Evolutionary conservation across 2,113 vertebrate genomes (phyloP), one percentile per base, ranked within the genome.

Genomic region (Tachysurus fulvidraco): DNA sequence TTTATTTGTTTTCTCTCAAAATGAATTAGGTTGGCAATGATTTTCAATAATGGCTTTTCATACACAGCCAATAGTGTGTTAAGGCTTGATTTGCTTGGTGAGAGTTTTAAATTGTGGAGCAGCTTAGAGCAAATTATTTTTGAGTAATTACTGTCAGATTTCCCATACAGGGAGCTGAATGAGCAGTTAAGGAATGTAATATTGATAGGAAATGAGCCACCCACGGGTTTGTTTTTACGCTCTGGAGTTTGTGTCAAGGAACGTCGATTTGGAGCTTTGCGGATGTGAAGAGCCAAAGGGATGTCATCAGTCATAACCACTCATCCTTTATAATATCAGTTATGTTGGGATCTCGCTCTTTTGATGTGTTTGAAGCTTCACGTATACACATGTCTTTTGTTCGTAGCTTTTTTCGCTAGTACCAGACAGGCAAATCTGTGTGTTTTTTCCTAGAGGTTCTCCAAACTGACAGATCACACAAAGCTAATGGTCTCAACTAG

Each of bases 381-480:
- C n/a, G n/a, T n/a, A n/a, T n/a, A n/a, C n/a, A n/a, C n/a, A n/a
- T n/a, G 25, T 50, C 69, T 28, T 25, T 85, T 76, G 25, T 84
- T 46, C 23, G 60, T 44, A 25, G 30, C 36, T 28, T 76, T 62
- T 50, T 46, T 80, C 23, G 2, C 62, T 50, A 25, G 30, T 84
- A 17, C 7, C 69, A 85, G 73, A 50, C 41, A 44, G 54, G 71
- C 2, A 80, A 80, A 80, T 59, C 0, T 0, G 10, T 59, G 16
- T 3, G 46, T 50, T 50, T 52, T 67, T 83, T 82, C 9, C 9
- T 77, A 77, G 50, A 77, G 46, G 64, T 78, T 71, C 55, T 79
- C 16, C 23, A n/a, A 59, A n/a, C 64, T 41, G 67, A 74, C 78
- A 88, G 86, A 92, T 94, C 89, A 78, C 78, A 93, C 91, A 91